phyloP scores from a whole-genome alignment of 2,113 vertebrate genomes.

The Chionis minor region DNA sequence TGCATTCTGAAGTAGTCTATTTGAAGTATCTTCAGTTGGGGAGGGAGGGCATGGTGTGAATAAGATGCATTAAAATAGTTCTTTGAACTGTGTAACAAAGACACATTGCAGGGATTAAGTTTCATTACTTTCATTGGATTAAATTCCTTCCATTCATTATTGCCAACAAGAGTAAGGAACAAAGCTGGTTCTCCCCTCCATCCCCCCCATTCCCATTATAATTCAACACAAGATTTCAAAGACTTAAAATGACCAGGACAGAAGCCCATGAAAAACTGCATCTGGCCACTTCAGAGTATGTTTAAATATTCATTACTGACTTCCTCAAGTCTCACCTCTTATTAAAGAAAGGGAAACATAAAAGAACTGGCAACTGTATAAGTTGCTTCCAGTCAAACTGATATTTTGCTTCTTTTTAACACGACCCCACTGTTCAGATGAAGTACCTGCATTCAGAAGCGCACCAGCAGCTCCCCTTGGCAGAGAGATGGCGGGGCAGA shows the following conservation, averaged over 20 bases:
- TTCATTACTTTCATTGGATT: slow-evolving; percentile 67
- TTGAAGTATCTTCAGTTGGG: neutral
- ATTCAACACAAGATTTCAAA: slow-evolving; percentile 64
- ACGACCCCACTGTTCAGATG: neutral
- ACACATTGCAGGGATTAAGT: slow-evolving; percentile 59
- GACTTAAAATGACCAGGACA: slow-evolving; percentile 52
- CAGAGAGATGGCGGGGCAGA: neutral
- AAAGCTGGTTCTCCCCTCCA: slow-evolving; percentile 22
- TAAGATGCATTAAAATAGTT: slow-evolving; percentile 57
- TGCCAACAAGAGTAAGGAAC: slow-evolving; percentile 37
- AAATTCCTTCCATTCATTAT: slow-evolving; percentile 63
- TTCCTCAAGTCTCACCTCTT: slow-evolving; percentile 42
- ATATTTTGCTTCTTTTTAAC: slow-evolving; percentile 3
- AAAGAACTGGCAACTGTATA: slow-evolving; percentile 9
- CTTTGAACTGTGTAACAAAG: slow-evolving; percentile 66
- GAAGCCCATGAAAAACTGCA: slow-evolving; percentile 38
- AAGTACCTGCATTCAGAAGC: neutral
- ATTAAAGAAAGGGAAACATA: slow-evolving; percentile 2
- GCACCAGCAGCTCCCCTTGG: slow-evolving; percentile 13
- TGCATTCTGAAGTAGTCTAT: slow-evolving; percentile 21
- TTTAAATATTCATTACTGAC: slow-evolving; percentile 58
- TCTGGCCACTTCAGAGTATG: slow-evolving; percentile 52
- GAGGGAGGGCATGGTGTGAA: neutral
- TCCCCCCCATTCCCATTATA: slow-evolving; percentile 1
- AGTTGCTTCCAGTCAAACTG: slow-evolving; percentile 2